Evolutionary conservation across 2,888 invertebrate species (phyloP), one percentile per base, ranked within the genome.

Genomic region (Subacronicta megacephala): DNA sequence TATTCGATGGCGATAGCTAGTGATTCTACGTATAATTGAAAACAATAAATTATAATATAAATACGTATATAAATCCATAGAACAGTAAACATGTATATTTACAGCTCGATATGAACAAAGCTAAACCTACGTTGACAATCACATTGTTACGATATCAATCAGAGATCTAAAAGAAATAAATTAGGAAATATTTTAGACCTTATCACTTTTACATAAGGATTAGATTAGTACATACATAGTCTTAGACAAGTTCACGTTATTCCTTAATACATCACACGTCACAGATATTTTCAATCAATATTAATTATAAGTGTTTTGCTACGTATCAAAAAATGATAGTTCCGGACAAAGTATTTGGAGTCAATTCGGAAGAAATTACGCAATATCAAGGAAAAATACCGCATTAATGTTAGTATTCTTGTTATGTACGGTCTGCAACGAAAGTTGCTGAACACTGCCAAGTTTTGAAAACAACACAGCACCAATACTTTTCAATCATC

Each of bases 71-170:
- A 71, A 54, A 64, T 57, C 37, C 53, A 57, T 57, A 54, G 47
- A 46, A 69, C 53, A 58, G 60, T 58, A 54, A 54, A 72, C 56
- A 56, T 56, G 47, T 59, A 72, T 73, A 73, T 64, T 55, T 69
- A 71, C 65, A 69, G 55, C 52, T 60, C 57, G n/a, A 56, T 65
- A 50, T 57, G 58, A 64, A 69, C 54, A 50, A 65, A 62, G 54
- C 71, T 68, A 58, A 47, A 53, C 35, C 65, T 74, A 73, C 56
- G 26, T 43, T 53, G 56, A 66, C 66, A 46, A 62, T 66, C 63
- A 72, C 71, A 74, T 62, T 58, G 57, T 74, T 70, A 70, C 54
- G 74, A 73, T 74, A 70, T 67, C 52, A 62, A 70, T 74, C 67
- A 31, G 71, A 72, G 71, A 74, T 72, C 71, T 66, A 62, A 70